These are phyloP conservation scores for Mesochorus sp. DNA, from an alignment of 2,888 invertebrate species.

Conservation along the genomic window DNA sequence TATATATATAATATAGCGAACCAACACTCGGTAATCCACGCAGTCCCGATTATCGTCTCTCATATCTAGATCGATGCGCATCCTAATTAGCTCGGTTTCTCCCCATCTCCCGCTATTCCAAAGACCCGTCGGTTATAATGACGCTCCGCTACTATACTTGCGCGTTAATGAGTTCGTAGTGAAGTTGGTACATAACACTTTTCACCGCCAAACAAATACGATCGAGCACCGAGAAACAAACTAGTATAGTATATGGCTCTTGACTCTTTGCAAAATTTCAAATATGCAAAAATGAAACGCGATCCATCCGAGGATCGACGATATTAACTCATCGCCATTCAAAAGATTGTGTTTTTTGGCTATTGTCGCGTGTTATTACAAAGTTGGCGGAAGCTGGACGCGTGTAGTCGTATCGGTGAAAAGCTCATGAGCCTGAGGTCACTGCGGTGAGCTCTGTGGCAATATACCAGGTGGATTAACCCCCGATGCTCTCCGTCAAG, in stretches of 20 bases:
- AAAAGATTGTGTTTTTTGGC: too few species aligned
- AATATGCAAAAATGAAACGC: background rate
- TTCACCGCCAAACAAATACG: background rate
- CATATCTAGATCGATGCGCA: too few species aligned
- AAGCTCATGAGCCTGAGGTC: background rate
- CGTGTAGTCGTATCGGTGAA: background rate
- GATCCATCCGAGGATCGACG: too few species aligned
- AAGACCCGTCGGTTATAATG: constrained; percentile 39
- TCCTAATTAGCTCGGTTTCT: too few species aligned
- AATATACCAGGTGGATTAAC: background rate
- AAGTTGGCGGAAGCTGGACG: too few species aligned
- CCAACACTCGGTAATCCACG: too few species aligned
- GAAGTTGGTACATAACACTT: constrained; percentile 58
- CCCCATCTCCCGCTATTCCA: background rate
- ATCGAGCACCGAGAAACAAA: constrained; percentile 6
- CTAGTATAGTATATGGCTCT: background rate
- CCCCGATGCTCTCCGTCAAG: constrained; percentile 1
- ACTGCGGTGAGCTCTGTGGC: background rate
- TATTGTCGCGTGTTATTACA: too few species aligned
- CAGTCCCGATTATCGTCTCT: too few species aligned
- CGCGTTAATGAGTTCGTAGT: constrained; percentile 76
- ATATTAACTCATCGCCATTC: too few species aligned
- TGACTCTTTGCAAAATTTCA: background rate
- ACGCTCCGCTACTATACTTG: constrained; percentile 73
- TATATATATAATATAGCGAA: background rate